Evolutionary conservation across 2,888 invertebrate species (phyloP).

Genomic region (Luperina testacea): DNA sequence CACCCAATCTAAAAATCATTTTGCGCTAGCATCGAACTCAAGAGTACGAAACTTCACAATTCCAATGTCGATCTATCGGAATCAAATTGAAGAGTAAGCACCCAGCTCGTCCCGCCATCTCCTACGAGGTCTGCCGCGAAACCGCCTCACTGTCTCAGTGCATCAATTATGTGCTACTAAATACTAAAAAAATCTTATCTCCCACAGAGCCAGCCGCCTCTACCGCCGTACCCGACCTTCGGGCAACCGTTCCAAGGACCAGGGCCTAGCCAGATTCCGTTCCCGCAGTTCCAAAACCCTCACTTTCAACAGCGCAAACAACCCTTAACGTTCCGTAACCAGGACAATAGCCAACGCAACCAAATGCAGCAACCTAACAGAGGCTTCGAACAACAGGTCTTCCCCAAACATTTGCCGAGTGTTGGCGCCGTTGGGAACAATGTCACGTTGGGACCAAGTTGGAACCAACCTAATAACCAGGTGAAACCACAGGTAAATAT

Average conservation of each 20-base stretch:
- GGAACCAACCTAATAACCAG: slow-evolving; percentile 66
- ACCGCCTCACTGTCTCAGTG: no score
- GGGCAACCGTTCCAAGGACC: slow-evolving; percentile 74
- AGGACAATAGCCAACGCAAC: slow-evolving; percentile 50
- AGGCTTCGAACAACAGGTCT: slow-evolving; percentile 61
- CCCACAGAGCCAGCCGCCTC: slow-evolving; percentile 73
- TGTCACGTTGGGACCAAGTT: slow-evolving; percentile 75
- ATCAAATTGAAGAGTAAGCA: no score
- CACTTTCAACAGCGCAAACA: slow-evolving; percentile 73
- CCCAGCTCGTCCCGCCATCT: no score
- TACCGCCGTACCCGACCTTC: slow-evolving; percentile 80
- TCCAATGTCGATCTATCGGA: no score
- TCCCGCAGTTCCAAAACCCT: slow-evolving; percentile 78
- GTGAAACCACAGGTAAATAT: slow-evolving; percentile 39
- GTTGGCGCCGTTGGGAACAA: slow-evolving; percentile 63
- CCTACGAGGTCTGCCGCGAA: no score
- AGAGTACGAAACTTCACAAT: no score
- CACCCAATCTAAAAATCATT: no score
- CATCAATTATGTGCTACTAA: neutral
- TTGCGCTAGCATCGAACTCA: no score
- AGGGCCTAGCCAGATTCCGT: slow-evolving; percentile 76
- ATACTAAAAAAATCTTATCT: neutral
- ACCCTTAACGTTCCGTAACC: slow-evolving; percentile 54
- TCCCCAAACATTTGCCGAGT: slow-evolving; percentile 77
- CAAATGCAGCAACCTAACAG: slow-evolving; percentile 49